phyloP scores from a whole-genome alignment of 2,113 vertebrate genomes.

The Grus americana region DNA sequence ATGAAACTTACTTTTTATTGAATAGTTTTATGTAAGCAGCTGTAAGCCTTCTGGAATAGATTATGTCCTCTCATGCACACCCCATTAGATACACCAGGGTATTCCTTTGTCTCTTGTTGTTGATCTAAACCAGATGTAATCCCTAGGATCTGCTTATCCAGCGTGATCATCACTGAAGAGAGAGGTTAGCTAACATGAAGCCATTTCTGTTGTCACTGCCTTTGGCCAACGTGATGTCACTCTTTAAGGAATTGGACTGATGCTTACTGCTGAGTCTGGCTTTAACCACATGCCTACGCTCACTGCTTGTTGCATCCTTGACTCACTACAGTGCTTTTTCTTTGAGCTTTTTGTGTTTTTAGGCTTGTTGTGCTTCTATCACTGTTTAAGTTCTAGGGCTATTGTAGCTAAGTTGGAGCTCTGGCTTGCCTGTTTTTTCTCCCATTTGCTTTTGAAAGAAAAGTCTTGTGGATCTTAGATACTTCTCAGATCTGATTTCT shows the following conservation, averaged over 20 bases:
- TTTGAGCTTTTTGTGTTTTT: not conserved
- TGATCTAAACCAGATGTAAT: slow-evolving; percentile 13
- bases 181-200: not conserved
- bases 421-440: not conserved
- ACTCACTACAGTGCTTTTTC: not conserved
- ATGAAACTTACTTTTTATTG: not conserved
- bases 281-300: not conserved
- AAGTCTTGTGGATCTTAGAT: not conserved
- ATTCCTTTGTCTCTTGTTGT: slow-evolving; percentile 7
- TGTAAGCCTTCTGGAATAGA: not conserved
- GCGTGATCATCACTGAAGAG: not conserved
- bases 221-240: not conserved
- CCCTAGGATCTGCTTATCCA: not conserved
- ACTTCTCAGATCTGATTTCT: not conserved
- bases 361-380: not conserved
- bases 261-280: not conserved
- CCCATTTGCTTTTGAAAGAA: not conserved
- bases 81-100: not conserved
- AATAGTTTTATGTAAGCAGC: not conserved
- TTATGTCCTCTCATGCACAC: not conserved
- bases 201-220: not conserved
- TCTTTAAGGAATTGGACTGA: not conserved
- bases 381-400: not conserved
- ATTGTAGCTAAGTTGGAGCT: not conserved
- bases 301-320: not conserved